Evolutionary conservation across 2,888 invertebrate species (phyloP).

Genomic region (Sarcophaga rosellei): DNA sequence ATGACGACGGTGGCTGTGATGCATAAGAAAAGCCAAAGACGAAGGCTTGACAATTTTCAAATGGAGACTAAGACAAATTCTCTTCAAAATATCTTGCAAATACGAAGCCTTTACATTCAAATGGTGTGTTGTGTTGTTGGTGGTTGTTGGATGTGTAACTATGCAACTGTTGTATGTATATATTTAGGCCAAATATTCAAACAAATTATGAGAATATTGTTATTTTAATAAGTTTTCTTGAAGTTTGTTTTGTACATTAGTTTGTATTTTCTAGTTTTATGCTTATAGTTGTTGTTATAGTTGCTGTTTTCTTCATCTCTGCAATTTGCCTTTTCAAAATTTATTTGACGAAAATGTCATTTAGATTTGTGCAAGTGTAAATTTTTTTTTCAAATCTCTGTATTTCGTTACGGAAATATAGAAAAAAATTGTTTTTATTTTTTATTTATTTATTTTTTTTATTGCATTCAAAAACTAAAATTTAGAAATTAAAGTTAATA

Average conservation of each 20-base stretch:
- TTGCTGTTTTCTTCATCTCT: not conserved
- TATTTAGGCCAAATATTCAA: constrained; percentile 20
- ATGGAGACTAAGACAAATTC: not conserved
- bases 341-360: constrained; percentile 37
- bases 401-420: not conserved
- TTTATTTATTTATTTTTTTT: not conserved
- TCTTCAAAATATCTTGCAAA: not conserved
- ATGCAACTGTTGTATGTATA: not conserved
- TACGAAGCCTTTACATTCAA: too few species aligned
- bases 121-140: not conserved
- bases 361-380: not conserved
- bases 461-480: not conserved
- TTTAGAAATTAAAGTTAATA: not conserved
- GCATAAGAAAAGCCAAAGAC: constrained; percentile 31
- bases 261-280: not conserved
- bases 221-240: constrained; percentile 45
- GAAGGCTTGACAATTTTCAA: constrained; percentile 34
- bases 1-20: constrained; percentile 41
- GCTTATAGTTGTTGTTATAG: not conserved
- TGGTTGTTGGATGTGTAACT: not conserved
- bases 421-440: not conserved
- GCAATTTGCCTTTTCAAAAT: not conserved
- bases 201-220: constrained; percentile 47
- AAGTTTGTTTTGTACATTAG: constrained; percentile 32
- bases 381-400: not conserved